Base-by-base conservation (phyloP, 1,140 invertebrate genomes). In the Hydropsyche tenuis region DNA sequence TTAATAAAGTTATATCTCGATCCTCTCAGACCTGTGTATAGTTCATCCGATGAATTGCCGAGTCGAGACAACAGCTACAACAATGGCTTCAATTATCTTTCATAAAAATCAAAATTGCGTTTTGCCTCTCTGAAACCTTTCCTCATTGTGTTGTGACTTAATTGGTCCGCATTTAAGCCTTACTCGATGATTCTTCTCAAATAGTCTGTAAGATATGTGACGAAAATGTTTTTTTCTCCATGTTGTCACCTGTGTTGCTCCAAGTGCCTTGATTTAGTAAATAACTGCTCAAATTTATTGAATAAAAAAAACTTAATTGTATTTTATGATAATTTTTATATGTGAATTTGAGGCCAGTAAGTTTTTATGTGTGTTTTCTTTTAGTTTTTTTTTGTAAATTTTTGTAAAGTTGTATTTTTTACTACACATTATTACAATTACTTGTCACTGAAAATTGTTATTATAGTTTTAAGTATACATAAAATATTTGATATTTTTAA, bases 1-100 rank as follows among this genome's bases (percentile, higher is more conserved):
- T 73, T 73, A 76, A 76, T 76, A 70, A 76, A 76, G 72, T 73
- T 69, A 73, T 76, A 72, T 64, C 9, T n/a, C 73, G 69, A 76
- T 72, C 75, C 62, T n/a, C 69, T 48, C 37, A 30, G 63, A 46
- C 30, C 3, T 4, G 30, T 37, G 30, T 37, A 37, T 37, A 37
- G 30, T 37, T 37, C 30, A 37, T 37, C 30, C 30, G 30, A 37
- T 37, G 30, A 37, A 37, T 37, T 37, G 53, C 46, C 30, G 46
- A 30, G 63, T 46, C 63, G 63, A 45, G 56, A 71, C 62, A 5
- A 7, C 46, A 14, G 68, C 51, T 18, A 53, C 51, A 72, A 72
- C 75, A 75, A 75, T 76, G 56, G 72, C 68, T 53, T 14, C 75
- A 76, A 76, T 76, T 76, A 76, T 64, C 72, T 73, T 62, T 64